Conservation (phyloP, 1,140 invertebrate genomes). For the Drosophila bipectinata region DNA sequence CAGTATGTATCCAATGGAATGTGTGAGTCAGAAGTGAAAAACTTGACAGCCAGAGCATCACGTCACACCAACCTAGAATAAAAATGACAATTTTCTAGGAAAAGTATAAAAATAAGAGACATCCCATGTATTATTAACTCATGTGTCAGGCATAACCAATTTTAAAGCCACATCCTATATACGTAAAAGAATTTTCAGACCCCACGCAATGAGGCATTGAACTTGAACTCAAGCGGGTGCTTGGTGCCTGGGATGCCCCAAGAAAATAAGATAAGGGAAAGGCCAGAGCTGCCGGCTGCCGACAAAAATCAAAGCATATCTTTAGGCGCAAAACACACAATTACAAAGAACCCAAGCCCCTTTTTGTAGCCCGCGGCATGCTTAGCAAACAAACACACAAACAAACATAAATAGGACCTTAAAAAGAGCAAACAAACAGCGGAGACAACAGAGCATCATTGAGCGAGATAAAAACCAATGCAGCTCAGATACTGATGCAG, state of each 20-base stretch:
- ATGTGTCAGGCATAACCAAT: slow-evolving; percentile 37
- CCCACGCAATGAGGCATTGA: slow-evolving; percentile 43
- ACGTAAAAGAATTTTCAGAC: slow-evolving; percentile 8
- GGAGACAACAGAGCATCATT: slow-evolving; percentile 42
- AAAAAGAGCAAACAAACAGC: slow-evolving; percentile 41
- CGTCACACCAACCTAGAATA: not conserved
- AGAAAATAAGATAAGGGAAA: slow-evolving; percentile 27
- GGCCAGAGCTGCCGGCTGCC: slow-evolving; percentile 10
- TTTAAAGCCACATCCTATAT: slow-evolving; percentile 7
- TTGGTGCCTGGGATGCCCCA: not conserved
- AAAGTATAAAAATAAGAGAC: slow-evolving; percentile 10
- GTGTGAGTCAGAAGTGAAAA: slow-evolving; percentile 11
- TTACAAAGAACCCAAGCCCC: slow-evolving; percentile 16
- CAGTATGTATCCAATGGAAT: not conserved
- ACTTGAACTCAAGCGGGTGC: slow-evolving; percentile 49
- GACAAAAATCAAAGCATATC: slow-evolving; percentile 65
- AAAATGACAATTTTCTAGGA: slow-evolving; percentile 1
- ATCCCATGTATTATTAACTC: slow-evolving; percentile 19
- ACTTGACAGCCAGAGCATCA: slow-evolving; percentile 7
- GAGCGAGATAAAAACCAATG: slow-evolving; percentile 44
- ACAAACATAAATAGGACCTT: slow-evolving; percentile 29
- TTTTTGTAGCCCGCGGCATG: slow-evolving; percentile 25
- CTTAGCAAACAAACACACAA: slow-evolving; percentile 65
- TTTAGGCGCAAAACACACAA: slow-evolving; percentile 62
- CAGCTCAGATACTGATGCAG: slow-evolving; percentile 18